Percentiles rank a stretch among this genome's conserved stretches.
Conservation (phyloP, 2,113 vertebrate genomes). For the Anarrhichthys ocellatus region DNA sequence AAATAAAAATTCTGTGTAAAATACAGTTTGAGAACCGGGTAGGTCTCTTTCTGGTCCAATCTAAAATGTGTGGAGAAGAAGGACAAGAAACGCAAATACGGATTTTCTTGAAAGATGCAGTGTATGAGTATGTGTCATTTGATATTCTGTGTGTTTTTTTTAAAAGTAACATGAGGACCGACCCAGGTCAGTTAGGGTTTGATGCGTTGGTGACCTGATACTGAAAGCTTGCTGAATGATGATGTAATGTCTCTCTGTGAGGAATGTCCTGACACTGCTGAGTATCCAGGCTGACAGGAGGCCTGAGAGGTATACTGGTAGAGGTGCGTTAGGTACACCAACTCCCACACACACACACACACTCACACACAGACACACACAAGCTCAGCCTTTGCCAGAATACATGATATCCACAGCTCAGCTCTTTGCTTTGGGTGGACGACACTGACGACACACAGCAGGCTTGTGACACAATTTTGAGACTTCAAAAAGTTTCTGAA, state of each 20-base stretch:
- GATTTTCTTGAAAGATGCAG: conserved; percentile 12
- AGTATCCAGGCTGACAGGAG: conserved; percentile 34
- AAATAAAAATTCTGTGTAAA: background rate
- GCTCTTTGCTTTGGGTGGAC: conserved; percentile 31
- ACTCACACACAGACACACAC: conserved; percentile 18
- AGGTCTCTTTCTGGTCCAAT: background rate
- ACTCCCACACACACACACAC: background rate
- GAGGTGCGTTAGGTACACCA: conserved; percentile 19
- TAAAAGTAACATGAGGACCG: background rate
- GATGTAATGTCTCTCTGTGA: conserved; percentile 53
- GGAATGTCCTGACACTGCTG: conserved; percentile 53
- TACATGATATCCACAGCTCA: conserved; percentile 50
- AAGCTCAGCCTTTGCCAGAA: conserved; percentile 36
- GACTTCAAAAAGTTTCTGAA: conserved; percentile 53
- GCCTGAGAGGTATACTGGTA: conserved; percentile 12
- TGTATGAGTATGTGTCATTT: conserved; percentile 1
- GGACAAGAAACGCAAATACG: background rate
- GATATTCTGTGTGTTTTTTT: conserved; percentile 15
- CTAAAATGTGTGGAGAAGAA: background rate
- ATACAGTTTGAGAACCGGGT: background rate
- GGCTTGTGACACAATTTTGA: conserved; percentile 36
- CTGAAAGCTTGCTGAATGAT: conserved; percentile 33
- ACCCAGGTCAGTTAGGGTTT: background rate
- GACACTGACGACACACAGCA: conserved; percentile 18
- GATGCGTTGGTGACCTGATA: conserved; percentile 14